Conservation (phyloP, 2,113 vertebrate species). For the Megaceryle torquata region DNA sequence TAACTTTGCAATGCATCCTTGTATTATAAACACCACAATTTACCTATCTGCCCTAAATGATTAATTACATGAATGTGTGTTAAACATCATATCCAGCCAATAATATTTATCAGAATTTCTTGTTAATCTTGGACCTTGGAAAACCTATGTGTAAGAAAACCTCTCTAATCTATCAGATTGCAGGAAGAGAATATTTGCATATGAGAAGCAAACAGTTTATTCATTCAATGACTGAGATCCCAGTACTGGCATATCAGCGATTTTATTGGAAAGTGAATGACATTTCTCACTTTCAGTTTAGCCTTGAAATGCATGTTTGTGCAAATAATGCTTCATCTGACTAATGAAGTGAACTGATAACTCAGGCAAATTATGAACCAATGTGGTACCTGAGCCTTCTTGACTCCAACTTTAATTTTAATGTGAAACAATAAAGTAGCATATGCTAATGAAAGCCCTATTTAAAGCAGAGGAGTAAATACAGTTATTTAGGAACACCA, state of each 20-base stretch:
- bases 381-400: neutral
- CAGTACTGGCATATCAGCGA: neutral
- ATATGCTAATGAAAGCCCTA: neutral
- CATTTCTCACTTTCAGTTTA: neutral
- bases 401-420: neutral
- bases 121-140: constrained; percentile 26
- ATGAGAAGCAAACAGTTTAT: constrained; percentile 17
- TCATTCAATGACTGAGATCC: neutral
- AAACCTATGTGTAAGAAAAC: neutral
- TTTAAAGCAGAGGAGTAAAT: neutral
- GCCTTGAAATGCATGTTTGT: neutral
- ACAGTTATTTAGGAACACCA: neutral
- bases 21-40: constrained; percentile 45
- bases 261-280: neutral
- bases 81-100: constrained; percentile 19
- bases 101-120: neutral
- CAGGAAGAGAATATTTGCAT: constrained; percentile 47
- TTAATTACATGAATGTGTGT: constrained; percentile 11
- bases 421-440: neutral
- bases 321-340: neutral
- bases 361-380: neutral
- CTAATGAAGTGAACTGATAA: neutral
- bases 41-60: constrained; percentile 26
- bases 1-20: constrained; percentile 46
- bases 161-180: neutral